Evolutionary conservation across 2,113 vertebrate species (phyloP).

Genomic region (Megatriorchis doriae): DNA sequence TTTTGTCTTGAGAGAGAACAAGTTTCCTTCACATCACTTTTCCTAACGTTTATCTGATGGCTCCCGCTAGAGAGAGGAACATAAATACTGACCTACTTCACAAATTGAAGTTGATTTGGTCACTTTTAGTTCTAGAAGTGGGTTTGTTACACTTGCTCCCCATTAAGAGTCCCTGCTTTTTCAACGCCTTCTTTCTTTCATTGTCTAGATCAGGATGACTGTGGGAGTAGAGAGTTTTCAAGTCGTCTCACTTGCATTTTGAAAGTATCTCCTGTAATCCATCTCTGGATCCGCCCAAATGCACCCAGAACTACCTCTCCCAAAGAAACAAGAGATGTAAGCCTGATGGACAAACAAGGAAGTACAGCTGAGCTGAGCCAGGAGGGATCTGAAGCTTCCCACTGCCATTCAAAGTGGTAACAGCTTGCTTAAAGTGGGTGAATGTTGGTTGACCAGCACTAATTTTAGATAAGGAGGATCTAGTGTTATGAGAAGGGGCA

Average conservation of each 20-base stretch:
- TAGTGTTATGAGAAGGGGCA: background rate
- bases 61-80: background rate
- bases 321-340: background rate
- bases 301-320: background rate
- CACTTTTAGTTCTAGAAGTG: background rate
- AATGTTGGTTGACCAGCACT: background rate
- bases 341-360: background rate
- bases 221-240: background rate
- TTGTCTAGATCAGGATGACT: background rate
- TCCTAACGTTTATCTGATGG: background rate
- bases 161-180: fast-evolving
- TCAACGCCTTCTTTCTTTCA: background rate
- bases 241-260: background rate
- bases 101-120: background rate
- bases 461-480: background rate
- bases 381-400: fast-evolving
- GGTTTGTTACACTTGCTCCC: background rate
- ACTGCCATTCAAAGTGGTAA: background rate
- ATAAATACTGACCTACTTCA: background rate
- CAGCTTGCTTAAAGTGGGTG: background rate
- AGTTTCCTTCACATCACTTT: background rate
- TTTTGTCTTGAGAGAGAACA: background rate
- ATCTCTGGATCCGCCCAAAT: fast-evolving
- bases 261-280: background rate
- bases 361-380: background rate